Conservation (phyloP, 35 echinoderm and acorn worm genomes). For the Ophiothrix spiculata region DNA sequence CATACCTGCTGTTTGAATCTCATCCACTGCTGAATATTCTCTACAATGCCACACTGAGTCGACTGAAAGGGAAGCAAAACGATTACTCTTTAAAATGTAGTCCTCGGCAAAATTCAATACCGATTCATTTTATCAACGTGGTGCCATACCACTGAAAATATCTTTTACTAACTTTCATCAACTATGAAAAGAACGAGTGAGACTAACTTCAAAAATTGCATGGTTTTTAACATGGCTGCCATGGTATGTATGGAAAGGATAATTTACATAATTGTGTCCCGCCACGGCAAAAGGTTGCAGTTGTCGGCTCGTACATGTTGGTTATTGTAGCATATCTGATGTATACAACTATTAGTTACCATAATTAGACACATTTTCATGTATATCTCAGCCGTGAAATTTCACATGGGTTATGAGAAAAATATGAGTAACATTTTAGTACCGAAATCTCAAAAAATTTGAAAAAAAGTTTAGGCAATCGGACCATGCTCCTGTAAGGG, state of each 20-base stretch:
- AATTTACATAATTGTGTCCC: too few species aligned
- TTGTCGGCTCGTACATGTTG: too few species aligned
- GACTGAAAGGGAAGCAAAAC: constrained; percentile 56
- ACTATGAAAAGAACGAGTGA: neutral
- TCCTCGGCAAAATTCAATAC: neutral
- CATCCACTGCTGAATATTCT: constrained; percentile 89
- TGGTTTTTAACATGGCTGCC: neutral
- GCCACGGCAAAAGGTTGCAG: too few species aligned
- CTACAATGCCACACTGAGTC: constrained; percentile 73
- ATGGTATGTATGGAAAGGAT: neutral
- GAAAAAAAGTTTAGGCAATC: too few species aligned
- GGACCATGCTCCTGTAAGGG: too few species aligned
- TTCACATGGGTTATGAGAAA: too few species aligned
- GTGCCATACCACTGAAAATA: neutral
- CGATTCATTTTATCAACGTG: neutral
- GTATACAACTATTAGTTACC: too few species aligned
- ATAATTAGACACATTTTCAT: too few species aligned
- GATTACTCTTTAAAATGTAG: neutral
- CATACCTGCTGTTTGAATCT: constrained; percentile 92
- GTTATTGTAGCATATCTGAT: too few species aligned
- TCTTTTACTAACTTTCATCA: neutral
- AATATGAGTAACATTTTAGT: too few species aligned
- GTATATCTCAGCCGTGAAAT: too few species aligned
- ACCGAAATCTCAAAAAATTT: too few species aligned
- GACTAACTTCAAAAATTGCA: neutral